These are phyloP conservation scores for Yoshiicerus persimilis DNA, from an alignment of 1,140 invertebrate genomes.

Conservation along the genomic window DNA sequence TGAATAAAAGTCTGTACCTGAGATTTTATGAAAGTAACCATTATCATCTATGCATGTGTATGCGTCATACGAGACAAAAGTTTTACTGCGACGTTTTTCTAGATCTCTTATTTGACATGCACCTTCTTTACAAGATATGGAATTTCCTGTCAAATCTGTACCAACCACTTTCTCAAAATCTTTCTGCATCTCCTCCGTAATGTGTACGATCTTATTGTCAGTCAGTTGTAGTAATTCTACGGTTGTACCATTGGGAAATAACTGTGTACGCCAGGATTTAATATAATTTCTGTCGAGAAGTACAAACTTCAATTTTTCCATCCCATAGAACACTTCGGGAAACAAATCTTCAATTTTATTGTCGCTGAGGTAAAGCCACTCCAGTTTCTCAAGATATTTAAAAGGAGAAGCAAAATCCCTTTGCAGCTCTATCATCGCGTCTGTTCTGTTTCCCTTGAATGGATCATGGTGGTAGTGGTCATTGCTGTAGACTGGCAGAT, in stretches of 20 bases:
- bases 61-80: too few relatives aligned
- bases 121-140: constrained; percentile 60
- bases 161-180: constrained; percentile 31
- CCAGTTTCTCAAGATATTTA: background rate
- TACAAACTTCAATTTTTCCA: background rate
- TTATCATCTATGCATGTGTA: too few relatives aligned
- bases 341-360: constrained; percentile 14
- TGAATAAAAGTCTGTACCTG: too few relatives aligned
- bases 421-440: background rate
- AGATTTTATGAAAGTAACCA: too few relatives aligned
- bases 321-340: background rate
- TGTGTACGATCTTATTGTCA: constrained; percentile 58
- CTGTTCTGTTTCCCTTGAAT: background rate
- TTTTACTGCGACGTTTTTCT: background rate
- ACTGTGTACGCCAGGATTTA: constrained; percentile 56
- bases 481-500: background rate
- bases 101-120: constrained; percentile 55
- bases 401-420: background rate
- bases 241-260: constrained; percentile 53
- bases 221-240: constrained; percentile 56
- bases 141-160: constrained; percentile 52
- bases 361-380: background rate
- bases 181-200: constrained; percentile 40
- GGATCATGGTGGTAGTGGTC: background rate
- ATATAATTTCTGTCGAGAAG: constrained; percentile 59